These are phyloP conservation scores for Discoglossus pictus DNA, from an alignment of 2,797 vertebrate genomes.

Conservation along the genomic window DNA sequence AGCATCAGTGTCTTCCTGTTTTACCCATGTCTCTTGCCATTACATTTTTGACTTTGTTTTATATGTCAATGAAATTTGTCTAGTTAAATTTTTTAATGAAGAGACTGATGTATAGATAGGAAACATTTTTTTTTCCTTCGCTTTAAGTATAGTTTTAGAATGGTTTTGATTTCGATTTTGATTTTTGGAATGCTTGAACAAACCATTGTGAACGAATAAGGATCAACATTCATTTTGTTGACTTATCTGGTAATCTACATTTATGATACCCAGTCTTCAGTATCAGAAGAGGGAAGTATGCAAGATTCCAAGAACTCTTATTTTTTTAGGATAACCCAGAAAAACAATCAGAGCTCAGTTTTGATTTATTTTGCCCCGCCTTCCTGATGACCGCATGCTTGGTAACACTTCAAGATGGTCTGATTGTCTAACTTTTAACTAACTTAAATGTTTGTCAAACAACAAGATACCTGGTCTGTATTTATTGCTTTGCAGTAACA, in stretches of 20 bases:
- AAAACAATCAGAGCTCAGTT: slow-evolving; percentile 61
- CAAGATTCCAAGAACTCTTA: slow-evolving; percentile 61
- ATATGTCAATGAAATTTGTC: slow-evolving; percentile 85
- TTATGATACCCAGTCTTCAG: slow-evolving; percentile 66
- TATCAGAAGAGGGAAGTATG: slow-evolving; percentile 57
- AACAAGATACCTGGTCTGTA: slow-evolving; percentile 69
- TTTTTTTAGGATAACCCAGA: slow-evolving; percentile 67
- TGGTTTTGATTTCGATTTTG: slow-evolving; percentile 63
- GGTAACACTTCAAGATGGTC: slow-evolving; percentile 66
- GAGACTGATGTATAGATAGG: slow-evolving; percentile 83
- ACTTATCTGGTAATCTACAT: slow-evolving; percentile 67
- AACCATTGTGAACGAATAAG: slow-evolving; percentile 75
- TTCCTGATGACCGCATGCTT: slow-evolving; percentile 60
- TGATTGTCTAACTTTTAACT: slow-evolving; percentile 74
- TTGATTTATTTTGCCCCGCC: slow-evolving; percentile 65
- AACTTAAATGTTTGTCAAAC: slow-evolving; percentile 69
- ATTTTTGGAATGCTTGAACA: slow-evolving; percentile 85
- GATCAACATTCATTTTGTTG: slow-evolving; percentile 80
- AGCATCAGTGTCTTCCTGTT: slow-evolving; percentile 96
- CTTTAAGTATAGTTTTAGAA: slow-evolving; percentile 84
- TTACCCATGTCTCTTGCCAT: slow-evolving; percentile 83
- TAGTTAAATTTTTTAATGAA: slow-evolving; percentile 79
- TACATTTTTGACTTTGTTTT: slow-evolving; percentile 87
- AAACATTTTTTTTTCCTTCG: slow-evolving; percentile 76
- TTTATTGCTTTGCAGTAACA: slow-evolving; percentile 68